A percentile compares a stretch with the other conserved stretches of the same genome.
Conservation (phyloP, 2,888 invertebrate genomes). For the Cryptus armator region DNA sequence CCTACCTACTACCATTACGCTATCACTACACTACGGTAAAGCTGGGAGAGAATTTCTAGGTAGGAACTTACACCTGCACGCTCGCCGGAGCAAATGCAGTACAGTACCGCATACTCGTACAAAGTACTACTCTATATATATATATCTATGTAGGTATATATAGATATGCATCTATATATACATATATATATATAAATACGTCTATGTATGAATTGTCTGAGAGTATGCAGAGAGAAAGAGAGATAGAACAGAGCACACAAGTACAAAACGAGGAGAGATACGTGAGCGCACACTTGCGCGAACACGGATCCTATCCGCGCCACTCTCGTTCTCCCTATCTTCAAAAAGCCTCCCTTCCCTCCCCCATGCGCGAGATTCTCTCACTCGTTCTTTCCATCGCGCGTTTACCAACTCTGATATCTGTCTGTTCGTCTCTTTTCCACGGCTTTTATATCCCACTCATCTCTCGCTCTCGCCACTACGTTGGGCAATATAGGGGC, state of each 20-base stretch:
- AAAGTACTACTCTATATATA: slow-evolving; percentile 10
- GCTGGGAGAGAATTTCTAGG: slow-evolving; percentile 42
- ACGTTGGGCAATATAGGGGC: slow-evolving; percentile 37
- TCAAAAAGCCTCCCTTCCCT: slow-evolving; percentile 51
- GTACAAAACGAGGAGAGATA: slow-evolving; percentile 62
- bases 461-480: slow-evolving; percentile 47
- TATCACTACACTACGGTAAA: slow-evolving; percentile 43
- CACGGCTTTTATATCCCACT: slow-evolving; percentile 20
- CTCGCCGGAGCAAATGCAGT: slow-evolving; percentile 62
- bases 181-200: slow-evolving; percentile 4
- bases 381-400: slow-evolving; percentile 57
- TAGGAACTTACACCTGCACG: slow-evolving; percentile 66
- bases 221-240: slow-evolving; percentile 12
- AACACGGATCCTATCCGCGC: slow-evolving; percentile 69
- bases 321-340: slow-evolving; percentile 66
- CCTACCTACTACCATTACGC: slow-evolving; percentile 44
- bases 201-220: background rate
- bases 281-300: slow-evolving; percentile 66
- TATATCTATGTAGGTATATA: background rate
- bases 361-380: slow-evolving; percentile 64
- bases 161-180: background rate
- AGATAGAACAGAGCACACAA: slow-evolving; percentile 54
- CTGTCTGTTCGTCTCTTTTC: slow-evolving; percentile 39
- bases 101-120: slow-evolving; percentile 29
- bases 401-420: slow-evolving; percentile 14